These are phyloP conservation scores for Meloidogyne floridensis DNA, from an alignment of 1,140 invertebrate genomes.

Conservation along the genomic window DNA sequence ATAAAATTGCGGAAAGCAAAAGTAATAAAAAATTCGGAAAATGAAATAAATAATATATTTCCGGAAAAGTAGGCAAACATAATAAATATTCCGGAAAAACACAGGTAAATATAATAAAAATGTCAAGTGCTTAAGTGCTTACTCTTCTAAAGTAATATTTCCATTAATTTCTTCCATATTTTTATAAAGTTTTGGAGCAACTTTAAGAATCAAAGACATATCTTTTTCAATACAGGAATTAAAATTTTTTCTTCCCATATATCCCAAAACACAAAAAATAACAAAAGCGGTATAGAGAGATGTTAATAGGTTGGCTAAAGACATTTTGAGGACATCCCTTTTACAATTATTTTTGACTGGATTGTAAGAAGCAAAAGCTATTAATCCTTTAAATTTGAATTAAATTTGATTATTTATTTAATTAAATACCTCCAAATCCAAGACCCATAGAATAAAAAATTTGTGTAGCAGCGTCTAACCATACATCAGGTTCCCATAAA, in stretches of 20 bases:
- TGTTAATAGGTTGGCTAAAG: constrained; percentile 89
- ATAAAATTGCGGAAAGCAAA: too few species aligned
- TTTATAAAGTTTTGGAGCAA: constrained; percentile 51
- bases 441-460: constrained; percentile 95
- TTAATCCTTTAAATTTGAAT: constrained; percentile 72
- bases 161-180: constrained; percentile 51
- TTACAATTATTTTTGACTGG: constrained; percentile 93
- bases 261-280: constrained; percentile 96
- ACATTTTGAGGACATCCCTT: constrained; percentile 88
- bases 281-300: constrained; percentile 97
- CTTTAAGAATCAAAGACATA: constrained; percentile 51
- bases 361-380: constrained; percentile 93
- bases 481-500: constrained; percentile 72
- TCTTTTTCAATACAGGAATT: constrained; percentile 55
- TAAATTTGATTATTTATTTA: not conserved
- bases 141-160: constrained; percentile 55
- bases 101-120: not conserved
- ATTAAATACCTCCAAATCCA: constrained; percentile 76
- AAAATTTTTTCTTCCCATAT: constrained; percentile 72
- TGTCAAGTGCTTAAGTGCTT: constrained; percentile 21
- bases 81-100: not conserved
- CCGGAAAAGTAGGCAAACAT: too few species aligned
- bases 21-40: too few species aligned
- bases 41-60: too few species aligned
- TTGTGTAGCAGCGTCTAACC: constrained; percentile 93